Conservation (phyloP, 1,140 invertebrate species). For the Mycetomoellerius zeteki region DNA sequence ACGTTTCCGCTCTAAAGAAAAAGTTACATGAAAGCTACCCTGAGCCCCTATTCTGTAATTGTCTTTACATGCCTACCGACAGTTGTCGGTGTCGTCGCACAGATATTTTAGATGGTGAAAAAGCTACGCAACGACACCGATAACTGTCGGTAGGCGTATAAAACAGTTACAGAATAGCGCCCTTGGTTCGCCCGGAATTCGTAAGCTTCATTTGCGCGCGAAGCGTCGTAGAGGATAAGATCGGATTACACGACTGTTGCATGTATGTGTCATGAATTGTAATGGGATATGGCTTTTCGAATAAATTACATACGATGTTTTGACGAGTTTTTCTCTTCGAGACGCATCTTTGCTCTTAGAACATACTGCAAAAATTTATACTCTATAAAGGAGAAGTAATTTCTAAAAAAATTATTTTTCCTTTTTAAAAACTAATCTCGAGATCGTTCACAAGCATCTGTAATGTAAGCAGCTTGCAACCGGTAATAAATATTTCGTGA, state of each 20-base stretch:
- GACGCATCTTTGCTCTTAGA: neutral
- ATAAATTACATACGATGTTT: constrained; percentile 39
- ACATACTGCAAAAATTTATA: neutral
- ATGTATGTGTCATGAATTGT: constrained; percentile 6
- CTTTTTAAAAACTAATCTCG: neutral
- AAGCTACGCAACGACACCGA: no score
- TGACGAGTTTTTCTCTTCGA: neutral
- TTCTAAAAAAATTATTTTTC: neutral
- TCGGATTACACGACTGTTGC: constrained; percentile 38
- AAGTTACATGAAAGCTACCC: no score
- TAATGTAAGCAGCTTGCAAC: constrained; percentile 1
- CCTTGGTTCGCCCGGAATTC: neutral
- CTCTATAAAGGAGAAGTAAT: neutral
- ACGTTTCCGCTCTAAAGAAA: no score
- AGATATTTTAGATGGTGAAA: no score
- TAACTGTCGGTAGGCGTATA: no score
- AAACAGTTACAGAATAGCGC: no score
- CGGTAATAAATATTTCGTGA: constrained; percentile 8
- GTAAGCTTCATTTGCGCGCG: constrained; percentile 14
- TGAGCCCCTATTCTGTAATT: no score
- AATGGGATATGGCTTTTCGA: constrained; percentile 2
- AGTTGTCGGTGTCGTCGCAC: no score
- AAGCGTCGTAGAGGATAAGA: constrained; percentile 20
- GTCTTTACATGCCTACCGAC: no score
- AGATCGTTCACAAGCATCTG: neutral